Conservation (phyloP, 2,888 invertebrate species). For the Zelleria hepariella region DNA sequence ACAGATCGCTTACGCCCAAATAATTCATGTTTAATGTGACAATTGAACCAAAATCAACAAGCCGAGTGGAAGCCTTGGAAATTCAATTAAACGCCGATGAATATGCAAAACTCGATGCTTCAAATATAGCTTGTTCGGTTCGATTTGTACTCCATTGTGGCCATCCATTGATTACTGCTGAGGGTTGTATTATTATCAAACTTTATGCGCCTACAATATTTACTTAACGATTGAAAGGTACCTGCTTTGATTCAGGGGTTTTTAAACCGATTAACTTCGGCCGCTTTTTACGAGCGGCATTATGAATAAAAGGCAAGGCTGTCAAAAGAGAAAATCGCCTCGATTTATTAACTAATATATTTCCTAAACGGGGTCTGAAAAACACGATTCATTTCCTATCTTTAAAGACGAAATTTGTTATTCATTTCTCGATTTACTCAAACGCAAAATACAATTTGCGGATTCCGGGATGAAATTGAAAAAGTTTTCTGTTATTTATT, state of each 20-base stretch:
- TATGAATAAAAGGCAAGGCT: neutral
- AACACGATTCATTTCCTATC: constrained; percentile 47
- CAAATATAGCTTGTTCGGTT: neutral
- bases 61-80: constrained; percentile 50
- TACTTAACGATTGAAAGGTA: too few species aligned
- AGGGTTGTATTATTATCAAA: neutral
- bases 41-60: constrained; percentile 62
- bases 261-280: neutral
- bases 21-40: constrained; percentile 49
- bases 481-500: constrained; percentile 69
- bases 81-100: constrained; percentile 61
- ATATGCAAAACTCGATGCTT: constrained; percentile 56
- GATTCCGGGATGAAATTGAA: constrained; percentile 65
- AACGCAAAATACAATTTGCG: constrained; percentile 67
- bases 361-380: constrained; percentile 6
- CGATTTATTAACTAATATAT: neutral
- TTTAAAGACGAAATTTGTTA: constrained; percentile 57
- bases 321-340: neutral
- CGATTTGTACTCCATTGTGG: neutral
- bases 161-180: neutral
- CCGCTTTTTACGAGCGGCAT: neutral
- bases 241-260: neutral
- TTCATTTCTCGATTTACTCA: constrained; percentile 64
- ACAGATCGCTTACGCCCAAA: constrained; percentile 14
- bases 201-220: neutral